phyloP scores from a whole-genome alignment of 2,113 vertebrate species.

The Neolamprologus sp. region DNA sequence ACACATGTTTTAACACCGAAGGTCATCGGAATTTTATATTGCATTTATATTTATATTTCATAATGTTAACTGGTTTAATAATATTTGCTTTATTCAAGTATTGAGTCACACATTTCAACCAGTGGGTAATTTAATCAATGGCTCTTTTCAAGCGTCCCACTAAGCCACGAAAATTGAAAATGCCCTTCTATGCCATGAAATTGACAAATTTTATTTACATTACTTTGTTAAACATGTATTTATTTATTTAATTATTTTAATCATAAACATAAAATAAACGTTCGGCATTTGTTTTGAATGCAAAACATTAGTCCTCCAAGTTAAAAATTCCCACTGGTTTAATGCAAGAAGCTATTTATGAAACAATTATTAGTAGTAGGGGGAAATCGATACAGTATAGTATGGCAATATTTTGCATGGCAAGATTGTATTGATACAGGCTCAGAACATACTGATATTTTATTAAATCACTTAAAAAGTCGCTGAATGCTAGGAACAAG shows the following conservation, averaged over 20 bases:
- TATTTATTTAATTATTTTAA: not conserved
- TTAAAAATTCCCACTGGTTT: not conserved
- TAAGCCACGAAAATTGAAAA: not conserved
- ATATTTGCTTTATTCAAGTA: not conserved
- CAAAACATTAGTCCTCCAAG: not conserved
- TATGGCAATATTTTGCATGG: not conserved
- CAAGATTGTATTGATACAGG: not conserved
- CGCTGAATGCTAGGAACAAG: not conserved
- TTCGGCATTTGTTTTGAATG: not conserved
- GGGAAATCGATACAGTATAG: accelerated
- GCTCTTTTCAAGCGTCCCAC: not conserved
- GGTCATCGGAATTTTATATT: not conserved
- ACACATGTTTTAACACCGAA: not conserved
- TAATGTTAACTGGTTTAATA: not conserved
- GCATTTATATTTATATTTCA: not conserved
- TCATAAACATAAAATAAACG: not conserved
- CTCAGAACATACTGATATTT: not conserved
- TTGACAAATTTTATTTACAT: not conserved
- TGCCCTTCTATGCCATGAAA: not conserved
- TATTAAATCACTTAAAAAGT: not conserved
- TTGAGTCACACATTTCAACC: not conserved
- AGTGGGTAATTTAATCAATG: not conserved
- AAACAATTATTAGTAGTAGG: accelerated
- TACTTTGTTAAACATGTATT: not conserved
- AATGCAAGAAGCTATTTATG: not conserved